Base-by-base conservation (phyloP, 2,113 vertebrate species). In the Prunella fulvescens region DNA sequence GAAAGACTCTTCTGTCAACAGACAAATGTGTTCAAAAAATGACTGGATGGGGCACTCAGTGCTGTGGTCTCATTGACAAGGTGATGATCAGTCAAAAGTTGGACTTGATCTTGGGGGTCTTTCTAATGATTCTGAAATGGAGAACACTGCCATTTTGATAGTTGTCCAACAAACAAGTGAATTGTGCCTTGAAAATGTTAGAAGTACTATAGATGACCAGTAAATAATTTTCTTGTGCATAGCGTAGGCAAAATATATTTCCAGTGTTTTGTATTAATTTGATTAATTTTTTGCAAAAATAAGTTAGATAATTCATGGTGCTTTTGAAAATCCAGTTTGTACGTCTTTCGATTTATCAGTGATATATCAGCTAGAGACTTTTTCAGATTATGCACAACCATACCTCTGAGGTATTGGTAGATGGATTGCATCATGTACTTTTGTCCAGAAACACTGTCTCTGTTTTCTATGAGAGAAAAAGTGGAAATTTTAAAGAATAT, bases 71-170 rank as follows among this genome's bases (percentile, higher is more conserved):
- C 16, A 23, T 7, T 66, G 60, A 33, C 31, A 28, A 42, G 31
- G 24, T 28, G 29, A 9, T 57, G 22, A 16, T 17, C 5, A 16
- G 9, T 39, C 23, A 24, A 66, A 74, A 58, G 16, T 1, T 60
- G 29, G 28, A 25, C 19, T 60, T 1, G 0, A 1, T 53, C n/a
- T n/a, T 39, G 23, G 45, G 26, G 9, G 4, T 28, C 50, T 44
- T 50, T 80, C 17, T 9, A 53, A n/a, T 17, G 19, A 18, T 74
- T 53, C 24, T 29, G 16, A 14, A 74, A 42, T 19, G 15, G 11
- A 57, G 25, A 65, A 22, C 5, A 17, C 10, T 39, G 13, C 33
- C 12, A 10, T 87, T 84, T 72, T 82, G 7, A 11, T 35, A 7
- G 3, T 10, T 88, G 18, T 72, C 22, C 17, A 20, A 50, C 10